phyloP scores from a whole-genome alignment of 2,888 invertebrate genomes.

The Morpho helenor region DNA sequence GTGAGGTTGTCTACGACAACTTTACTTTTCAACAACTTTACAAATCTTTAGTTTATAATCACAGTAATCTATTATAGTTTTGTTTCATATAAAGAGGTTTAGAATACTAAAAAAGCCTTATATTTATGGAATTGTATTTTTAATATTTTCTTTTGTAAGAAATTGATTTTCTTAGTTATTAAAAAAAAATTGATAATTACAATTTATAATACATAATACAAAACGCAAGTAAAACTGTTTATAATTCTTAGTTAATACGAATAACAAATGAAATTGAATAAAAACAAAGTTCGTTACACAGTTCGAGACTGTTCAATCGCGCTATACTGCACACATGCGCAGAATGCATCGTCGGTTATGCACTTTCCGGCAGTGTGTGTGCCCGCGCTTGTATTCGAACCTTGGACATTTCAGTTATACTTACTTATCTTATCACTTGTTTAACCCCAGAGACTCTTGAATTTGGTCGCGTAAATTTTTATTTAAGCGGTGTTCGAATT shows the following conservation, averaged over 20 bases:
- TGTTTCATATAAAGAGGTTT: no score
- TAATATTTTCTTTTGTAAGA: no score
- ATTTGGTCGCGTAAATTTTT: conserved; percentile 33
- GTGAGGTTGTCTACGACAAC: no score
- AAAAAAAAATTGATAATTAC: no score
- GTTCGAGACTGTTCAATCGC: conserved; percentile 34
- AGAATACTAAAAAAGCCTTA: no score
- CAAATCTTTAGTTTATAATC: no score
- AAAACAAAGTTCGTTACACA: conserved; percentile 22
- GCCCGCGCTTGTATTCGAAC: conserved; percentile 62
- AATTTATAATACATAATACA: no score
- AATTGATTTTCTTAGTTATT: no score
- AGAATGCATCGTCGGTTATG: conserved; percentile 60
- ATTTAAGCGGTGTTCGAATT: conserved; percentile 26
- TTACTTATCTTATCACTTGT: conserved; percentile 58
- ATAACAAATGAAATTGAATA: conserved; percentile 1
- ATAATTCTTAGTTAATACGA: not conserved
- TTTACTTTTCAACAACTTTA: no score
- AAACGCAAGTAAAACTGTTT: not conserved
- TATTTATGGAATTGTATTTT: no score
- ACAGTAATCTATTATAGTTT: no score
- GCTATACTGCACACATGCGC: conserved; percentile 51
- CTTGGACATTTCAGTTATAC: conserved; percentile 67
- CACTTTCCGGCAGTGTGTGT: conserved; percentile 49
- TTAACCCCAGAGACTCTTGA: conserved; percentile 48